Percentiles rank a stretch among this genome's conserved stretches.
phyloP scores from a whole-genome alignment of 2,113 vertebrate genomes.

The Chlorodrepanis virens region DNA sequence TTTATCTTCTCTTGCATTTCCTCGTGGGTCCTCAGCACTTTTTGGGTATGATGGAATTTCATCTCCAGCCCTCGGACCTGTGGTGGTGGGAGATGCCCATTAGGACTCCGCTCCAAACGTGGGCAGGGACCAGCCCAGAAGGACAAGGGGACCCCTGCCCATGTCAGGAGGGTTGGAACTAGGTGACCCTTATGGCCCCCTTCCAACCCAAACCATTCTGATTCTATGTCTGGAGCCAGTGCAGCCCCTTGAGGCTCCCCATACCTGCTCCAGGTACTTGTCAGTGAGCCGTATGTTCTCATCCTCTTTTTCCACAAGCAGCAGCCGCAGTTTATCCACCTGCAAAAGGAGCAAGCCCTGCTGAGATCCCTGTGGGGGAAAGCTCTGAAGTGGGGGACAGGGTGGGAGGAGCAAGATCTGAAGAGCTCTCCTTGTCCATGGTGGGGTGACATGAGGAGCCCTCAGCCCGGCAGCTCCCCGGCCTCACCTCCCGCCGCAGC shows the following conservation, averaged over 20 bases:
- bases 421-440: neutral
- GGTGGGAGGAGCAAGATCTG: neutral
- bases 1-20: slow-evolving; percentile 8
- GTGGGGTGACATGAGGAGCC: neutral
- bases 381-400: neutral
- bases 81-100: neutral
- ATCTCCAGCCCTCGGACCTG: slow-evolving; percentile 8
- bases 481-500: slow-evolving; percentile 70
- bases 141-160: neutral
- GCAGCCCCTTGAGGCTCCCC: neutral
- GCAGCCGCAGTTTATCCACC: slow-evolving; percentile 71
- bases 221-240: neutral
- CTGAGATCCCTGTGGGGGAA: neutral
- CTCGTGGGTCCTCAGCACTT: neutral
- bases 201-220: neutral
- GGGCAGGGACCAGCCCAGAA: neutral
- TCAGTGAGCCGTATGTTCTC: slow-evolving; percentile 43
- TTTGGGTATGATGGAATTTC: neutral
- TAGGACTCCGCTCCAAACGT: neutral
- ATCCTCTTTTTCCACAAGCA: slow-evolving; percentile 65
- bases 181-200: neutral
- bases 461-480: accelerated
- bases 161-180: neutral
- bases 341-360: neutral
- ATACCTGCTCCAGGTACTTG: slow-evolving; percentile 69